These are phyloP conservation scores for Ornithorhynchus anatinus DNA, from an alignment of 2,113 vertebrate species.

Conservation along the genomic window DNA sequence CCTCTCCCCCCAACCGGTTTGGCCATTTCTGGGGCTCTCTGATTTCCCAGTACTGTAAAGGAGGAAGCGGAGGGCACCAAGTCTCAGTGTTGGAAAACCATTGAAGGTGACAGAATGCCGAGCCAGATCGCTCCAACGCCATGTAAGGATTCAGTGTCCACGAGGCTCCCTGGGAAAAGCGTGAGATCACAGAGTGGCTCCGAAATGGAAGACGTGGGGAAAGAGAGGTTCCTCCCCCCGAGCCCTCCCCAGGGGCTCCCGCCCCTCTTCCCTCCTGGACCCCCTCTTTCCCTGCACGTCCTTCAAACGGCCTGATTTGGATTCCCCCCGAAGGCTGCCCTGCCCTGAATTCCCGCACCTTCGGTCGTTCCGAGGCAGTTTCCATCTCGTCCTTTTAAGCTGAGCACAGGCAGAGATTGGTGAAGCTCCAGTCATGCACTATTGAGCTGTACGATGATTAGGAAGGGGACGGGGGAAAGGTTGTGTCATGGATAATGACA, in stretches of 20 bases:
- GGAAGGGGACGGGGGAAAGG: not conserved
- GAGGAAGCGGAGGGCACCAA: slow-evolving; percentile 43
- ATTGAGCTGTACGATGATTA: slow-evolving; percentile 3
- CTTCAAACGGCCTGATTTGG: not conserved
- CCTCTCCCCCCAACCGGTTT: not conserved
- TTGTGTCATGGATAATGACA: slow-evolving; percentile 4
- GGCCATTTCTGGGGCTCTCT: slow-evolving; percentile 7
- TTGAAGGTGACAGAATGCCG: slow-evolving; percentile 62
- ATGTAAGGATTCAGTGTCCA: slow-evolving; percentile 59
- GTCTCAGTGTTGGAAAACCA: slow-evolving; percentile 45
- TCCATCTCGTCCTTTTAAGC: slow-evolving; percentile 31
- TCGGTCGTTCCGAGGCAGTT: slow-evolving; percentile 1
- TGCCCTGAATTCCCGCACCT: not conserved
- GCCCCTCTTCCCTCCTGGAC: not conserved
- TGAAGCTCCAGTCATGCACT: slow-evolving; percentile 9
- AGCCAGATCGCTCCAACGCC: slow-evolving; percentile 61
- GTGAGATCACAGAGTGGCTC: slow-evolving; percentile 39
- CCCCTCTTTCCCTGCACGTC: not conserved
- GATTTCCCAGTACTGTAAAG: slow-evolving; percentile 19
- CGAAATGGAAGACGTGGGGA: slow-evolving; percentile 18
- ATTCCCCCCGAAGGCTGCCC: slow-evolving; percentile 12
- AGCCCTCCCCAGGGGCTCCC: not conserved
- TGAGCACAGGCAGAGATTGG: slow-evolving; percentile 14
- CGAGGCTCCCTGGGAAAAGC: slow-evolving; percentile 48
- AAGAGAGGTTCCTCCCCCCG: not conserved